Percentiles rank a stretch among this genome's conserved stretches.
Evolutionary conservation across 2,797 vertebrate species (phyloP).

Genomic region (Sparus aurata): DNA sequence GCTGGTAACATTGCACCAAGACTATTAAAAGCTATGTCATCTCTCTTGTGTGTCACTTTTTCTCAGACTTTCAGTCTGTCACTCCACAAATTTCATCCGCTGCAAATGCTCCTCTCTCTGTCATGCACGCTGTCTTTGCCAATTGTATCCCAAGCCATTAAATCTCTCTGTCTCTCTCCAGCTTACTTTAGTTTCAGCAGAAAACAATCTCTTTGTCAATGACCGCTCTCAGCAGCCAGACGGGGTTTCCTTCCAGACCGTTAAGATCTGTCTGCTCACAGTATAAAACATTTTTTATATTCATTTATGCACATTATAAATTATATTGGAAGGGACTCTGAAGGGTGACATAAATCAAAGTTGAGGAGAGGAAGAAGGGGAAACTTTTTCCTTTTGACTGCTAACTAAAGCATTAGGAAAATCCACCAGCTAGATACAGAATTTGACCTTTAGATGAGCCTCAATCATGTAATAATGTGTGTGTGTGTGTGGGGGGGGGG

Average conservation of each 20-base stretch:
- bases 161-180: neutral
- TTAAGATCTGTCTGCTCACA: neutral
- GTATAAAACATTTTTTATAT: constrained; percentile 9
- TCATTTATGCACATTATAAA: constrained; percentile 7
- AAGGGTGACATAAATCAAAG: constrained; percentile 24
- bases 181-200: neutral
- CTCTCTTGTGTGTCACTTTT: neutral
- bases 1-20: neutral
- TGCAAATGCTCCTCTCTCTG: neutral
- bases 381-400: constrained; percentile 10
- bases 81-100: neutral
- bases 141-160: neutral
- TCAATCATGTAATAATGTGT: neutral
- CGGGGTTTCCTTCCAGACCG: neutral
- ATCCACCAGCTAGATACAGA: neutral
- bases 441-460: constrained; percentile 9
- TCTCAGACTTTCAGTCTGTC: neutral
- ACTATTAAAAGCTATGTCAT: constrained; percentile 3
- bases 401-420: neutral
- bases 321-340: constrained; percentile 22
- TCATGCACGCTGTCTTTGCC: neutral
- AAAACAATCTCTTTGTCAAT: neutral
- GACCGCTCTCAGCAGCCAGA: neutral
- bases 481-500: no score
- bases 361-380: neutral